Base-by-base conservation (phyloP, 1,140 invertebrate species). In the Penaeus chinensis region DNA sequence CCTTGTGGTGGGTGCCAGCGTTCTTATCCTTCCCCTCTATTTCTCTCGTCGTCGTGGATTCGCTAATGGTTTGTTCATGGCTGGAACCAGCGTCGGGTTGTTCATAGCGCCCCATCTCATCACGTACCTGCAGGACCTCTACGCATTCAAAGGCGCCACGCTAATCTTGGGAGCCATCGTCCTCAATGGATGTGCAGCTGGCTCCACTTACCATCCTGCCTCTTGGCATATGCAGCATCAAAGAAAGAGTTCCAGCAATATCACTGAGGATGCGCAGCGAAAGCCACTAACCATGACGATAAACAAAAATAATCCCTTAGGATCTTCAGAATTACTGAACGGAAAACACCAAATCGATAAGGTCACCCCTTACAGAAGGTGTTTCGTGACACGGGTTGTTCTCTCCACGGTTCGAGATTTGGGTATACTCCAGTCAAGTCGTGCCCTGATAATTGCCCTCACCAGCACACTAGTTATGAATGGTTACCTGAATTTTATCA, bases 11-110 rank as follows among this genome's bases (percentile, higher is more conserved):
- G 8, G 27, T 20, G 22, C 82, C 20, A 77, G 85, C 71, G 77
- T 77, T 60, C n/a, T 65, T 19, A 82, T 87, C 22, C 66, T 87
- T n/a, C 85, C 80, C 4, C 79, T 18, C 20, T 82, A 82, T 32
- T 82, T 82, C 54, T 32, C 60, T 63, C 47, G 60, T 18, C 47
- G 61, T 20, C 47, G 79, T 27, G 79, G 79, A 19, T 32, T 27
- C 22, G 47, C 79, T 7, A 82, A 82, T 62, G 79, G 54, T 60
- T 20, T 82, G 54, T 62, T 82, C 54, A 82, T 82, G 79, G 61
- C 79, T 18, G 79, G 79, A 8, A 32, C 63, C 22, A 32, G 79
- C 47, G 61, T 63, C 4, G 79, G 79, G 13, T 61, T 62, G 79
- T 62, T 82, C 24, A 20, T 32, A 63, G 79, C 54, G 24, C 54